Base-by-base conservation (phyloP, 1,140 invertebrate species). In the Drosophila yakuba region DNA sequence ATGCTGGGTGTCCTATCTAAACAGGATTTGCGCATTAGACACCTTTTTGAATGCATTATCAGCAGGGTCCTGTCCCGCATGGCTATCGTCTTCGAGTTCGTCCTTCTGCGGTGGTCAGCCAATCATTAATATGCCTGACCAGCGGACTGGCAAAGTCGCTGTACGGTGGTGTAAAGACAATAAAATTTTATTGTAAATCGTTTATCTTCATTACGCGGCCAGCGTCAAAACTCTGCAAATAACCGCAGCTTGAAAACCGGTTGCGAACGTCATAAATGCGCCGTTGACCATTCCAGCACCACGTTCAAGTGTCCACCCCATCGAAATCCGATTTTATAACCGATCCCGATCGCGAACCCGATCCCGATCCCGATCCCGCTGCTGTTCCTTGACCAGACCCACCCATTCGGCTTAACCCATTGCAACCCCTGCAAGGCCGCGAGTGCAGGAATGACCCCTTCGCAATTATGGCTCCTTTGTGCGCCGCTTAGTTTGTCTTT, bases 171-270 rank as follows among this genome's bases (percentile, higher is more conserved):
- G 76, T 68, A 80, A 61, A 47, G 59, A 77, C 76, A 88, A 89
- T 88, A 78, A 71, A 78, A 84, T 84, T 80, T 80, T 66, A 88
- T 88, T 84, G 77, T 84, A 78, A 89, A 84, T 77, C 84, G 80
- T 88, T 89, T 89, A 88, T 89, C 84, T 83, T 88, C 84, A 88
- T 88, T 88, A 88, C 84, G 83, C 76, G 83, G 47, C 36, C 83
- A 71, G 76, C 83, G 79, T 80, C 78, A 71, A 85, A 86, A 78
- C 58, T 78, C 50, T 51, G 73, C 55, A 57, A 72, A 68, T 78
- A 72, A 82, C 72, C 82, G 68, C 76, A 77, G 57, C 59, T 72
- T 59, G 51, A 75, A 51, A 88, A 85, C 81, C 57, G 63, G 81
- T 85, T 84, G 47, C 50, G 55, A 51, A 59, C 54, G 59, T 59